These are phyloP conservation scores for Discoglossus pictus DNA, from an alignment of 2,797 vertebrate genomes.

Conservation along the genomic window DNA sequence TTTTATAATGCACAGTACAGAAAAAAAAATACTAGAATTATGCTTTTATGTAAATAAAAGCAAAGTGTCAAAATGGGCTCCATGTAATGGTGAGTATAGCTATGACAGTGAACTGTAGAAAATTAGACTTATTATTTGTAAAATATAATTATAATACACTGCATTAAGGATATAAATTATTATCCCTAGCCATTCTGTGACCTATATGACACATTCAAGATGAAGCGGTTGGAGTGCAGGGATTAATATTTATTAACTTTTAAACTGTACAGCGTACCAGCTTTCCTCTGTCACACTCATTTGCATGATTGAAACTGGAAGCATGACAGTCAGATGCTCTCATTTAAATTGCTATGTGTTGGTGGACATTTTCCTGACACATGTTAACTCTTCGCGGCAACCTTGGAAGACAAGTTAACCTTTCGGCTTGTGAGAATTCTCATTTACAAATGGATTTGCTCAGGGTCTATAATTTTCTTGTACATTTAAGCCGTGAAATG, in stretches of 20 bases:
- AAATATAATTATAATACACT: constrained; percentile 26
- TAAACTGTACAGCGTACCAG: constrained; percentile 28
- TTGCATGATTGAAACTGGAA: constrained; percentile 37
- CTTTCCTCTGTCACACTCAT: constrained; percentile 18
- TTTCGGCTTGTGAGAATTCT: neutral
- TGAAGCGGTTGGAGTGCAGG: constrained; percentile 17
- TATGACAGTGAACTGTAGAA: too few relatives aligned
- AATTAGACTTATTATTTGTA: too few relatives aligned
- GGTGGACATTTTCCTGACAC: constrained; percentile 10
- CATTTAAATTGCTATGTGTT: constrained; percentile 3
- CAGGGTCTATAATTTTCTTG: neutral
- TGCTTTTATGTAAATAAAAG: too few relatives aligned
- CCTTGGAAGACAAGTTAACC: constrained; percentile 1
- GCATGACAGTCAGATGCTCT: constrained; percentile 6
- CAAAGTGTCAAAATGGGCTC: too few relatives aligned
- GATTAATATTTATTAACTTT: constrained; percentile 47
- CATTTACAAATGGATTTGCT: neutral
- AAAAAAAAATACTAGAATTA: too few relatives aligned
- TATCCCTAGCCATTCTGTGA: constrained; percentile 25
- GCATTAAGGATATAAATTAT: constrained; percentile 34
- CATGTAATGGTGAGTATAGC: too few relatives aligned
- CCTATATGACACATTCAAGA: constrained; percentile 36
- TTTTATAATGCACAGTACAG: too few relatives aligned
- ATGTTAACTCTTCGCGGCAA: constrained; percentile 8
- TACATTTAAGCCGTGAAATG: neutral